Evolutionary conservation across 1,140 invertebrate genomes (phyloP), one percentile per base, ranked within the genome.

Genomic region (Aporrectodea caliginosa): DNA sequence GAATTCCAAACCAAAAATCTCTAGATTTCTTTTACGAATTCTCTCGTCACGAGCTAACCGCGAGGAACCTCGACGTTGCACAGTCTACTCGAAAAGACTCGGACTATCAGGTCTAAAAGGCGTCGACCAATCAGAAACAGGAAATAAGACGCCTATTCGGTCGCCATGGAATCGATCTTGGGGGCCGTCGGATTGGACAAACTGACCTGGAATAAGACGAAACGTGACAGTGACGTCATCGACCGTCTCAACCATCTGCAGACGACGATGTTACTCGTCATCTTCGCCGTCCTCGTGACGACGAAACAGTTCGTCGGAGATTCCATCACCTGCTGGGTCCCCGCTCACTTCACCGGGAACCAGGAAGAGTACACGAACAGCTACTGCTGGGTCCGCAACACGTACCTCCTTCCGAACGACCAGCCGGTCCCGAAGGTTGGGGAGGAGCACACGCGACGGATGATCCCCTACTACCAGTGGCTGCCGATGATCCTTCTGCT

Each of bases 241-340:
- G 82, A 83, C 87, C 91, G 95, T 32, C 90, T 97, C 84, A 95
- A 97, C 89, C 96, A 95, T 88, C 88, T 93, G 33, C 95, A 96
- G 87, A 97, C 95, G 6, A 93, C 94, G n/a, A 93, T 93, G 16
- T 29, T 79, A 31, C 34, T 69, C 76, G 75, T 80, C 1, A 69
- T 73, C 22, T 78, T 80, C 43, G 74, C 79, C 30, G 70, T 78
- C 27, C 30, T 80, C 1, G 68, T 78, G 30, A 71, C 79, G 43
- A 72, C 75, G n/a, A 70, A 77, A 32, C 74, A 80, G 69, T 78
- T 32, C 43, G 79, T 80, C 6, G 79, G 79, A 12, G 80, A 83
- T 1, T 82, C 83, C 16, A 84, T 84, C 35, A 35, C 80, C 35
- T 84, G 83, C 58, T 84, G 82, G 82, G 81, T 82, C 12, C 83